A percentile compares a stretch with the other conserved stretches of the same genome.
phyloP scores from a whole-genome alignment of 2,113 vertebrate species.

The Ceyx cyanopectus region DNA sequence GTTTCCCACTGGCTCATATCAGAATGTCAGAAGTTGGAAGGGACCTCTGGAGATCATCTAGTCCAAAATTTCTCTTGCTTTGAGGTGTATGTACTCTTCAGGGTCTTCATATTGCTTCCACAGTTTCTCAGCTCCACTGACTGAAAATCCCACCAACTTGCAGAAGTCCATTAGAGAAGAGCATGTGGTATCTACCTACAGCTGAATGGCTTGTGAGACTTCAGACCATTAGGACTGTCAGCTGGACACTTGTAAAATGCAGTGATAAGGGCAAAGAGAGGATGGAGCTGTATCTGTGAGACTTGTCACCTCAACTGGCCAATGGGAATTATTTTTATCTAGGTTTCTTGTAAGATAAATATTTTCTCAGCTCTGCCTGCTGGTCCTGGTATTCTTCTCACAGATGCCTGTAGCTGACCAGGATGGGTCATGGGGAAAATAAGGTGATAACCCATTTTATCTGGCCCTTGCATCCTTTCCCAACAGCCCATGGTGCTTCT shows the following conservation, averaged over 20 bases:
- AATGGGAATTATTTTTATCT: background rate
- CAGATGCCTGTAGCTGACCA: background rate
- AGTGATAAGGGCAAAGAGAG: background rate
- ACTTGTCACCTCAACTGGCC: background rate
- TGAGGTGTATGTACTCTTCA: background rate
- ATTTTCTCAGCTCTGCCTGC: background rate
- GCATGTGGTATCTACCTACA: background rate
- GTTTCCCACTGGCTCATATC: background rate
- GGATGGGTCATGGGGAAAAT: background rate
- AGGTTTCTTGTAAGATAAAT: background rate
- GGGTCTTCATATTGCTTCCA: background rate
- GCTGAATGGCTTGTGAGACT: background rate
- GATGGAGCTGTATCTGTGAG: background rate
- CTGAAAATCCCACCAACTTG: background rate
- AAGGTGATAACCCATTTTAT: background rate
- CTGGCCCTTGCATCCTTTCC: background rate
- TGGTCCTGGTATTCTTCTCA: background rate
- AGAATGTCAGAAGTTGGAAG: background rate
- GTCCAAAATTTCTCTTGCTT: background rate
- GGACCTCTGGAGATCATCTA: background rate
- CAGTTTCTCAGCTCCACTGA: background rate
- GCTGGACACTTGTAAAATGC: background rate
- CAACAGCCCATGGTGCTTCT: background rate
- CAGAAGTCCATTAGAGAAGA: background rate
- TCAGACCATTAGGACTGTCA: no score